A percentile compares a stretch with the other conserved stretches of the same genome.
Evolutionary conservation across 2,113 vertebrate species (phyloP).

Genomic region (Otocyon megalotis): DNA sequence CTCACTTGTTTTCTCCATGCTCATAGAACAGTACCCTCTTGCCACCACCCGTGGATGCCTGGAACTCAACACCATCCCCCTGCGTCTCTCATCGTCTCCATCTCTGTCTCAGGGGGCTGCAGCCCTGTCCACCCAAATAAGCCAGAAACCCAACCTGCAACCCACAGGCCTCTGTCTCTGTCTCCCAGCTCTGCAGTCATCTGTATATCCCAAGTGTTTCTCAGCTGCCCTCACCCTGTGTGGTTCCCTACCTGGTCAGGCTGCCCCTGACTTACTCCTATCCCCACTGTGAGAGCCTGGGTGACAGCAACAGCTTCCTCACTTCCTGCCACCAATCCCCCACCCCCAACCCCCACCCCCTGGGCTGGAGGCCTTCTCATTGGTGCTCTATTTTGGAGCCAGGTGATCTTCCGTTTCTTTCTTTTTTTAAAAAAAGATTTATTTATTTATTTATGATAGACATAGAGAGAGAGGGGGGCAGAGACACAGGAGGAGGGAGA

Average conservation of each 20-base stretch:
- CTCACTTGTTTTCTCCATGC: not conserved
- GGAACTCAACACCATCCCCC: not conserved
- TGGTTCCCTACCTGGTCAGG: not conserved
- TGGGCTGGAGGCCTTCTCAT: not conserved
- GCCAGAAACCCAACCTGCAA: not conserved
- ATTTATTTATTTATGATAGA: too few relatives aligned
- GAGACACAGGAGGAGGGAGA: too few relatives aligned
- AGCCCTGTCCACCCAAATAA: too few relatives aligned
- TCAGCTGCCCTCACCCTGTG: not conserved
- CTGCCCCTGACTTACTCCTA: not conserved
- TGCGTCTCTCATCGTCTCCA: not conserved
- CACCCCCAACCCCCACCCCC: too few relatives aligned
- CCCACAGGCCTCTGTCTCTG: not conserved
- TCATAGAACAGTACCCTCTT: not conserved
- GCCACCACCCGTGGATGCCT: not conserved
- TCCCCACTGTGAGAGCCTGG: not conserved
- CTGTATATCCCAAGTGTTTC: rapidly evolving
- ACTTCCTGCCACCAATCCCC: not conserved
- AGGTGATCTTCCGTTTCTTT: not conserved
- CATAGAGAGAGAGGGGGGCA: too few relatives aligned
- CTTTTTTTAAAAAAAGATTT: too few relatives aligned
- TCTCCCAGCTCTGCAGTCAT: not conserved
- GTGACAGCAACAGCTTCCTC: not conserved
- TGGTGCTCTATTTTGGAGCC: not conserved
- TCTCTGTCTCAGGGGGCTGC: too few relatives aligned